Evolutionary conservation across 1,140 invertebrate genomes (phyloP).

Genomic region (Semibalanus balanoides): DNA sequence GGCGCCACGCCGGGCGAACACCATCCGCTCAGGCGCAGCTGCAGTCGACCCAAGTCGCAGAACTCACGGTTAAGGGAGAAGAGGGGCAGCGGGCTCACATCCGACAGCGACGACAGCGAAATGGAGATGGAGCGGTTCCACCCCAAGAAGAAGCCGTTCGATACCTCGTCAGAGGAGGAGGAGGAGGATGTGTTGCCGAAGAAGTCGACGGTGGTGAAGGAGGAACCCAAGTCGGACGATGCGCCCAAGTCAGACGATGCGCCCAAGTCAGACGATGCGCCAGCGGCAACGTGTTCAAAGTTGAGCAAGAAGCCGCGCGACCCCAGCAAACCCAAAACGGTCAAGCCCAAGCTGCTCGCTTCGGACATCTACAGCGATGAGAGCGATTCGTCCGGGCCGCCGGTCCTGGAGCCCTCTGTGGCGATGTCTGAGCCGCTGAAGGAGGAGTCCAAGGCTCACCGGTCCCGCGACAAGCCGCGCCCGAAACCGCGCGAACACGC

Average conservation of each 20-base stretch:
- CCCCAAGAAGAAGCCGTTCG: not conserved
- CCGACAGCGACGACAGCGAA: not conserved
- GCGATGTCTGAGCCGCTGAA: not conserved
- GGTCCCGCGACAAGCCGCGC: not conserved
- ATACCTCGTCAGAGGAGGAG: not conserved
- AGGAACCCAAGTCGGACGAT: not conserved
- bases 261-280: not conserved
- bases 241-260: no score
- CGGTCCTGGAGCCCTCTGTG: not conserved
- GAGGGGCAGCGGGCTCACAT: not conserved
- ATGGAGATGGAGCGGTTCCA: not conserved
- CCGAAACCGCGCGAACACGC: constrained; percentile 2
- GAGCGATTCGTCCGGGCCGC: not conserved
- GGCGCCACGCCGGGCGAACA: no score
- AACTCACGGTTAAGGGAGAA: not conserved
- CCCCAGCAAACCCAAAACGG: not conserved
- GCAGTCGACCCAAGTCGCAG: not conserved
- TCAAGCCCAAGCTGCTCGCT: not conserved
- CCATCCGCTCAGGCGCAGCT: not conserved
- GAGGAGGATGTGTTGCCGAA: not conserved
- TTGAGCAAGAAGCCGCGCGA: not conserved
- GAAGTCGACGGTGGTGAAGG: not conserved
- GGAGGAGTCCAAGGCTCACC: not conserved
- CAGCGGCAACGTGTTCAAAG: not conserved
- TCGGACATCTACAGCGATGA: constrained; percentile 4